Evolutionary conservation across 2,888 invertebrate genomes (phyloP), one percentile per base, ranked within the genome.

Genomic region (Meta bourneti): DNA sequence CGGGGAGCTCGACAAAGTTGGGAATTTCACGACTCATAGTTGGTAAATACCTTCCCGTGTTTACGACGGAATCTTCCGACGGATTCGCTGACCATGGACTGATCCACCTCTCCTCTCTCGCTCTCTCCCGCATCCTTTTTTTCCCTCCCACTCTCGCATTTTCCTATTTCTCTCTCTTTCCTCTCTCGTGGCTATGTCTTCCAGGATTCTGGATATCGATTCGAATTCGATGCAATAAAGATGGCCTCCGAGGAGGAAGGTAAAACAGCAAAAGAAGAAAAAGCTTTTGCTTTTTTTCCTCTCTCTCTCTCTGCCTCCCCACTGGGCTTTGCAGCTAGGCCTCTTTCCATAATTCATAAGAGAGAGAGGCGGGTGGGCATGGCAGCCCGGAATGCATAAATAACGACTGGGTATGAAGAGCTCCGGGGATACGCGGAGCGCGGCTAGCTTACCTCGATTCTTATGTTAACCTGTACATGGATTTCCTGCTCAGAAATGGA

Each of bases 11-110:
- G 82, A 87, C 91, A 91, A 91, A 91, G 91, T 91, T 91, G 77
- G 91, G 78, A 83, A 82, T 91, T 91, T 91, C 91, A 91, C 91
- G 91, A 91, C 91, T 91, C 87, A 88, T 88, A 91, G 83, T 91
- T 83, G 87, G 91, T 91, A 91, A 91, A 91, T 91, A 91, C 91
- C 91, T 82, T 78, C 81, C 69, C 87, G 87, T 83, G 87, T 91
- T 91, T 91, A 91, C 91, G 91, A 91, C 72, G 81, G 79, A 71
- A 75, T 80, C 79, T 77, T 78, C 70, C 71, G 54, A 72, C 69
- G 86, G 91, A 91, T 91, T 87, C 87, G 91, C 91, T 91, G 91
- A 91, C 91, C 91, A 87, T 79, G 87, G 82, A 72, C 19, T 75
- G 5, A 77, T 61, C 69, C 77, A 16, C 49, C 7, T 54, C 11